These are phyloP conservation scores for Balaeniceps rex DNA, from an alignment of 2,113 vertebrate genomes.

Conservation along the genomic window DNA sequence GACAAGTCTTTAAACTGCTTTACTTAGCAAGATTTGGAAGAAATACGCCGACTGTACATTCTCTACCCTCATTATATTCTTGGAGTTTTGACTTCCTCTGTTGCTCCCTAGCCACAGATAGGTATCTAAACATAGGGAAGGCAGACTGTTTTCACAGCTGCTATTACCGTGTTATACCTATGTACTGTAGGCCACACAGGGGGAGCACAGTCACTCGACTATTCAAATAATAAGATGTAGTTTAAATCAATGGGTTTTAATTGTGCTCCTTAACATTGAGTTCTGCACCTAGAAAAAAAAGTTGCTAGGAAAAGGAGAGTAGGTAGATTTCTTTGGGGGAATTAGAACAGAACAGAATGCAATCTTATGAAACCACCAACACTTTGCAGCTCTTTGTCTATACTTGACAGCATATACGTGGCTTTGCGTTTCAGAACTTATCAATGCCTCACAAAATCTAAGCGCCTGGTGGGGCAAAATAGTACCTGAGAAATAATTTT, in stretches of 20 bases:
- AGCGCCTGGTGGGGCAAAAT: not conserved
- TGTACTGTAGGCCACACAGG: conserved; percentile 66
- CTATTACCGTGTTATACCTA: conserved; percentile 45
- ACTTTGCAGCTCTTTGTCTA: not conserved
- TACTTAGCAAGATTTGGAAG: conserved; percentile 26
- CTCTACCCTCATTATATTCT: conserved; percentile 28
- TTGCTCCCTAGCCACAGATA: conserved; percentile 63
- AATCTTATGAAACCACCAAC: not conserved
- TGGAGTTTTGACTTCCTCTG: conserved; percentile 52
- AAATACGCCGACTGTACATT: conserved; percentile 7
- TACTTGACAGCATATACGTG: not conserved
- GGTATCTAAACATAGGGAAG: conserved; percentile 68
- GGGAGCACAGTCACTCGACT: not conserved
- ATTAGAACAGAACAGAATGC: not conserved
- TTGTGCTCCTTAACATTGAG: not conserved
- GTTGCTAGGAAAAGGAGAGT: not conserved
- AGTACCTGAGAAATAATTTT: not conserved
- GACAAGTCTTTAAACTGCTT: conserved; percentile 8
- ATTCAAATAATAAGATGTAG: conserved; percentile 3
- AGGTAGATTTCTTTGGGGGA: not conserved
- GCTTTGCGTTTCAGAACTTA: not conserved
- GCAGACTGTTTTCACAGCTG: conserved; percentile 77
- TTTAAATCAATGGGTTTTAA: conserved; percentile 6
- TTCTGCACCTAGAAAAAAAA: not conserved
- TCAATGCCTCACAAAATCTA: not conserved